These are phyloP conservation scores for Eubucco bourcierii DNA, from an alignment of 2,113 vertebrate genomes.

Conservation along the genomic window DNA sequence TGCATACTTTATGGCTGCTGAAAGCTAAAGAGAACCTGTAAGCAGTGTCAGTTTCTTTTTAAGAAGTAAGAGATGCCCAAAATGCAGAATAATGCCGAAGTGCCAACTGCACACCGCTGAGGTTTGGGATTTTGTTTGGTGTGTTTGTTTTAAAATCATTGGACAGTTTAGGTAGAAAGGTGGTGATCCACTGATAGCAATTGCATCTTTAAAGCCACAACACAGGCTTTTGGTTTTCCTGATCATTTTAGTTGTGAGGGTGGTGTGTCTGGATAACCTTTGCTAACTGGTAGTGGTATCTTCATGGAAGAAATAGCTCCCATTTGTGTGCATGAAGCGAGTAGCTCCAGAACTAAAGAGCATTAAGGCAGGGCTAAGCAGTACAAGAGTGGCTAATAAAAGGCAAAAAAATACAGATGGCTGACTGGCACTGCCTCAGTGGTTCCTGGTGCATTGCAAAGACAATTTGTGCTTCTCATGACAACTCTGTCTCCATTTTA, in stretches of 20 bases:
- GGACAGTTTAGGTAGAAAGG: too few relatives aligned
- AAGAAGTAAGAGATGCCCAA: not conserved
- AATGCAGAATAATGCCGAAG: not conserved
- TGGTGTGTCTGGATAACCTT: not conserved
- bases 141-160: not conserved
- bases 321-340: not conserved
- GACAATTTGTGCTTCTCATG: not conserved
- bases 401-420: rapidly evolving
- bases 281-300: not conserved
- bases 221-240: not conserved
- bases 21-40: not conserved
- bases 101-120: not conserved
- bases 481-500: not conserved
- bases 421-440: rapidly evolving
- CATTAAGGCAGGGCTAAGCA: not conserved
- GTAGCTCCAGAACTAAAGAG: not conserved
- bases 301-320: not conserved
- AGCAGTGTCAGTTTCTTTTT: not conserved
- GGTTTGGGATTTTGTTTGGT: not conserved
- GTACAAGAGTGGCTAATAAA: rapidly evolving
- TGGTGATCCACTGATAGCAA: not conserved
- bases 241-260: rapidly evolving
- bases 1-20: not conserved
- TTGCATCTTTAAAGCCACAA: not conserved
- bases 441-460: not conserved